Evolutionary conservation across 2,888 invertebrate species (phyloP).

Genomic region (Pachliopta kotzebuea): DNA sequence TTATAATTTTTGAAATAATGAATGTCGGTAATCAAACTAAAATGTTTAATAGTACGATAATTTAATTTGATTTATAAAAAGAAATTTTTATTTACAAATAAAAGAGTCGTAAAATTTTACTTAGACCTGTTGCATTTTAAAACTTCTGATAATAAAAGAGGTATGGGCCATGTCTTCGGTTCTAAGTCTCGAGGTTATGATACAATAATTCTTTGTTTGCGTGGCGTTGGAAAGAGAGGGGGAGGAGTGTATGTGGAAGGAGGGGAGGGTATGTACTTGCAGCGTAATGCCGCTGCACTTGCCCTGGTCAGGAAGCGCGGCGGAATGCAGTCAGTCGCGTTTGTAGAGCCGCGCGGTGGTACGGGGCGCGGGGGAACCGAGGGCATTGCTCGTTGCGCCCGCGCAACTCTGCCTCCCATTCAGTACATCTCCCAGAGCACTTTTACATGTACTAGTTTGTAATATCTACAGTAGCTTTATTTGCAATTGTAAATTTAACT

Average conservation of each 20-base stretch:
- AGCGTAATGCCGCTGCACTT: conserved; percentile 76
- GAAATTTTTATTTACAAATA: too few species aligned
- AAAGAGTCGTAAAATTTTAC: background rate
- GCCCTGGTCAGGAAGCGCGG: conserved; percentile 79
- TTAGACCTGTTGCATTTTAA: background rate
- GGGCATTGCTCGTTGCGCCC: conserved; percentile 73
- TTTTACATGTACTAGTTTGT: conserved; percentile 43
- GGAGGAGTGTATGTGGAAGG: conserved; percentile 34
- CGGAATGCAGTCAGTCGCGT: conserved; percentile 81
- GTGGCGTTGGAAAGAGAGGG: conserved; percentile 46
- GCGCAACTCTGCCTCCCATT: conserved; percentile 67
- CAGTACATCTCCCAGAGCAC: conserved; percentile 47
- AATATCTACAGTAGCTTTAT: conserved; percentile 29
- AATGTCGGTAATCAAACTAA: too few species aligned
- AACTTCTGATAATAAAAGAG: conserved; percentile 2
- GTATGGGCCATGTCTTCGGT: background rate
- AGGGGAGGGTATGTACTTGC: conserved; percentile 61
- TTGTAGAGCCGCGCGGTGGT: conserved; percentile 51
- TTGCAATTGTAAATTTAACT: background rate
- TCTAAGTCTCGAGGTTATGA: conserved; percentile 9
- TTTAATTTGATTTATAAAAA: too few species aligned
- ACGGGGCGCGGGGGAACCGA: conserved; percentile 41
- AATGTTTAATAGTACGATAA: too few species aligned
- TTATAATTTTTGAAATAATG: too few species aligned
- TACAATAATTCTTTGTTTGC: conserved; percentile 34